A percentile compares a stretch with the other conserved stretches of the same genome.
These are phyloP conservation scores for Agrotis ipsilon DNA, from an alignment of 2,888 invertebrate species.

Conservation along the genomic window DNA sequence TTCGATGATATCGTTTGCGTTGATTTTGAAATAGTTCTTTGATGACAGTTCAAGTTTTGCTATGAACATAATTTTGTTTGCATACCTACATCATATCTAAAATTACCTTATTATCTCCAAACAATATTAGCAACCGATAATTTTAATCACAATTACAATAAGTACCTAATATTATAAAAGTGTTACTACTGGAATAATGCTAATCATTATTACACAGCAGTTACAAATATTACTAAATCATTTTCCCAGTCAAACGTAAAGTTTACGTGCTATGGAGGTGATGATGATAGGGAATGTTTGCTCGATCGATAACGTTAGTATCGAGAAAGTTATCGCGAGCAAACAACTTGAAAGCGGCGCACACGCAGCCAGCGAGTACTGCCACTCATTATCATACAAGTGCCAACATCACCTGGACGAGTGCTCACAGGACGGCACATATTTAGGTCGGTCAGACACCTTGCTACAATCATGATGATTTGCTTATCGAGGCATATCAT, in stretches of 20 bases:
- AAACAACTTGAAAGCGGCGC: constrained; percentile 78
- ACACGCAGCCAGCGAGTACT: constrained; percentile 55
- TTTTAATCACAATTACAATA: constrained; percentile 13
- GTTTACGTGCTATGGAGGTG: constrained; percentile 60
- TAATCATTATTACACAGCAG: not conserved
- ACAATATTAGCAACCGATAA: constrained; percentile 26
- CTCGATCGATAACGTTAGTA: constrained; percentile 78
- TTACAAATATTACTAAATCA: not conserved
- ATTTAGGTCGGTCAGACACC: constrained; percentile 21
- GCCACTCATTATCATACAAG: constrained; percentile 67
- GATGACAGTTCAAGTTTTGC: not conserved
- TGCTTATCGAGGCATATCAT: not conserved
- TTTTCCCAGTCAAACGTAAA: constrained; percentile 8
- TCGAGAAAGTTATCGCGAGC: constrained; percentile 83
- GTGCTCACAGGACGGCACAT: not conserved
- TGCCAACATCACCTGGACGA: constrained; percentile 22
- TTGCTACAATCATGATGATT: not conserved
- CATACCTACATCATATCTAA: constrained; percentile 8
- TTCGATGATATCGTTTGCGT: not conserved
- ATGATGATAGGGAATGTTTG: constrained; percentile 77
- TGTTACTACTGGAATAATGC: not conserved
- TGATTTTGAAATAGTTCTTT: not conserved
- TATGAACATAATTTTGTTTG: not conserved
- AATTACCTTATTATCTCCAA: constrained; percentile 1
- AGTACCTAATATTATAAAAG: not conserved